Evolutionary conservation across 2,797 vertebrate genomes (phyloP), one percentile per base, ranked within the genome.

Genomic region (Hydrocynus forskahlii): DNA sequence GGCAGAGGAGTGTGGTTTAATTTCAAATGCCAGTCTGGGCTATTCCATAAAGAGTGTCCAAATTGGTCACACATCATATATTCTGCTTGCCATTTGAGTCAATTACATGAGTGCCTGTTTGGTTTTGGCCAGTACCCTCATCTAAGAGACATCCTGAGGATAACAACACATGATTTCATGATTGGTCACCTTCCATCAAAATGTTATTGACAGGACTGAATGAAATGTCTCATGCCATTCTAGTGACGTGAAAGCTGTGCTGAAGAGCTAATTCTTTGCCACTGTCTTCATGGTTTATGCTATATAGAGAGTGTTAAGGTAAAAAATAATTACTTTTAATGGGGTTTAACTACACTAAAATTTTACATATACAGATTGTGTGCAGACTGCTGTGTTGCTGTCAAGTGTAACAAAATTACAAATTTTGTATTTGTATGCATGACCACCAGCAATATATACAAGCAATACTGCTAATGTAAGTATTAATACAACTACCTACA

Each of bases 1-100:
- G 13, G 2, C 25, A n/a, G 50, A 73, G 57, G 21, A 73, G 29
- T 25, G 17, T 35, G 54, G 19, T 84, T 73, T 80, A 50, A 48
- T 62, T 71, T 48, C 52, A 57, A 25, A 45, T 50, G 16, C 70
- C 7, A 55, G 43, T 12, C 76, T 19, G 13, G 43, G 13, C 68
- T 23, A 9, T 79, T 64, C 23, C 19, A 78, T 21, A 52, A 76
- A n/a, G 59, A 16, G 16, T 25, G 50, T 38, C 2, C 45, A 71
- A 71, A 71, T 17, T 21, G 55, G 19, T 17, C 70, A 54, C 60
- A 74, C 16, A 48, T 50, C 54, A 57, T 17, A 55, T 66, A 59
- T 35, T 67, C 55, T 48, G 48, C 64, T 43, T 9, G 66, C 25
- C 62, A 60, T 29, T 81, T 43, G 12, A 45, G 60, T 67, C 75